Conservation (phyloP, 2,113 vertebrate species). For the Noctilio leporinus region DNA sequence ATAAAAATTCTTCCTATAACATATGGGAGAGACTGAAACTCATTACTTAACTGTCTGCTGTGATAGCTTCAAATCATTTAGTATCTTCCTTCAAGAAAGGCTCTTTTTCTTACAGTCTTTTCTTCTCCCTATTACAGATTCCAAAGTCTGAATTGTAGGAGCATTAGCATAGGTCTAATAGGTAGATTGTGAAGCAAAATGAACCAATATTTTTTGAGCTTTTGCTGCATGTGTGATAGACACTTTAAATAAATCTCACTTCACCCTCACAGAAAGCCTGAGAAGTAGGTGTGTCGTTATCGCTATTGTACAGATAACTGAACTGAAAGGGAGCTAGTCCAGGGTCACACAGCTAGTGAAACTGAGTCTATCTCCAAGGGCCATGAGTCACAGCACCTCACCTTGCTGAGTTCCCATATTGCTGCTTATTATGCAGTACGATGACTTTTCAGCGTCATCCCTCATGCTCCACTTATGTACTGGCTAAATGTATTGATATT, state of each 20-base stretch:
- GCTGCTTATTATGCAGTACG: background rate
- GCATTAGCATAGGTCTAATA: background rate
- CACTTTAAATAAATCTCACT: background rate
- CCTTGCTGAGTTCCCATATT: background rate
- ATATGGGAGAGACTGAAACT: background rate
- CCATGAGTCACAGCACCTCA: accelerated
- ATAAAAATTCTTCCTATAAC: background rate
- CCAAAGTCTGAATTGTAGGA: background rate
- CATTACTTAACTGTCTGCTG: conserved; percentile 1
- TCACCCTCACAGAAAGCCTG: background rate
- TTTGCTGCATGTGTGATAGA: background rate
- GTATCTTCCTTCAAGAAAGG: background rate
- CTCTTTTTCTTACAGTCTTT: background rate
- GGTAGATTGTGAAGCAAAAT: background rate
- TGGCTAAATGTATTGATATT: conserved; percentile 46
- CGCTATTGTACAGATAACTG: background rate
- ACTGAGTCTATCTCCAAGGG: background rate
- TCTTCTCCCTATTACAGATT: background rate
- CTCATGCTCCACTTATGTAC: background rate
- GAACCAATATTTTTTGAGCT: background rate
- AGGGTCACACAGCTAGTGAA: background rate
- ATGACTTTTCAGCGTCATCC: background rate
- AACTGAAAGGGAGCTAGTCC: background rate
- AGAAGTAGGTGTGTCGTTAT: background rate
- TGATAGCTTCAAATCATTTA: background rate